Conservation (phyloP, 2,797 vertebrate species). For the Pseudotriccus pelzelni region DNA sequence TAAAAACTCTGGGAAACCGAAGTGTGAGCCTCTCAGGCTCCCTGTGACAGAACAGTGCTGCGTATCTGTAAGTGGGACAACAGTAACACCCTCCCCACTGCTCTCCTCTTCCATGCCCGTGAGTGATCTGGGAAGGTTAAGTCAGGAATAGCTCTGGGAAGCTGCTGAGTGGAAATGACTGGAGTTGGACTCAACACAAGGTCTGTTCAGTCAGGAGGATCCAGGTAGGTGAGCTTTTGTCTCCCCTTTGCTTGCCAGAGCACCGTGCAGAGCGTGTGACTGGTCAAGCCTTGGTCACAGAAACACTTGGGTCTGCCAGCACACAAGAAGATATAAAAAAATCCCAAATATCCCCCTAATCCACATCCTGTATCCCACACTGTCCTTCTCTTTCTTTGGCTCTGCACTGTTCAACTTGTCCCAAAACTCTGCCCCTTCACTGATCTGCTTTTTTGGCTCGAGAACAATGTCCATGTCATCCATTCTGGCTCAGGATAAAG, state of each 20-base stretch:
- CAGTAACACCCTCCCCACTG: not conserved
- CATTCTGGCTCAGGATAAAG: not conserved
- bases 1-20: not conserved
- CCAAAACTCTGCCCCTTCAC: not conserved
- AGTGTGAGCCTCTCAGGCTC: not conserved
- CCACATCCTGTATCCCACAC: not conserved
- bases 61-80: not conserved
- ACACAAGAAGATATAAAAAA: not conserved
- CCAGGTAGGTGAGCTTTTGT: not conserved
- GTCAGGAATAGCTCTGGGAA: not conserved
- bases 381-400: not conserved
- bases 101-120: not conserved
- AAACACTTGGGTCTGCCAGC: not conserved
- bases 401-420: not conserved
- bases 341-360: not conserved
- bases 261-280: fast-evolving
- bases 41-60: fast-evolving
- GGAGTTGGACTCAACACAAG: not conserved
- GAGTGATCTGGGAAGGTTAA: not conserved
- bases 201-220: not conserved
- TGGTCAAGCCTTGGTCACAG: not conserved
- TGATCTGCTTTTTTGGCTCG: not conserved
- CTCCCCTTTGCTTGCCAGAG: not conserved
- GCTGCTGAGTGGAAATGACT: not conserved
- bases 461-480: not conserved